phyloP scores from a whole-genome alignment of 2,113 vertebrate genomes.

The Labeo catla region DNA sequence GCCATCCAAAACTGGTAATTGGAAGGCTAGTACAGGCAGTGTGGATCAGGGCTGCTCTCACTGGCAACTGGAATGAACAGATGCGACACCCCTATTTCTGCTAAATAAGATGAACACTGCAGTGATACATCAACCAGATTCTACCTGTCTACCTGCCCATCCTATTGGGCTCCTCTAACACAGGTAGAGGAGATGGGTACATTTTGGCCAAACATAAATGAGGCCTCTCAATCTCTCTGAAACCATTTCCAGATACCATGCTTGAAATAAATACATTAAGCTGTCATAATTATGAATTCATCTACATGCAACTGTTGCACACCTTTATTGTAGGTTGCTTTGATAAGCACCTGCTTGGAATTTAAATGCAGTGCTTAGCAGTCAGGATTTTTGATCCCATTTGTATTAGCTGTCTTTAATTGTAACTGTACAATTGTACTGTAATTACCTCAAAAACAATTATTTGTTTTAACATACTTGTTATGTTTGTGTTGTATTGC shows the following conservation, averaged over 20 bases:
- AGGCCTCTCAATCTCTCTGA: neutral
- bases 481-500: neutral
- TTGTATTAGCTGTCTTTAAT: neutral
- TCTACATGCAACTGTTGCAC: neutral
- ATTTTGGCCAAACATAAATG: neutral
- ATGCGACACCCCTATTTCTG: constrained; percentile 66
- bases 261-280: neutral
- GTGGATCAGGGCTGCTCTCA: constrained; percentile 68
- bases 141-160: constrained; percentile 59
- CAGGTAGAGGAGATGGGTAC: neutral
- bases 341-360: neutral
- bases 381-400: neutral
- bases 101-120: constrained; percentile 72
- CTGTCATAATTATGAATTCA: neutral
- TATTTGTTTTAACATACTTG: neutral
- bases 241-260: neutral
- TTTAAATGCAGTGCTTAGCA: neutral
- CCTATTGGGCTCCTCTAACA: constrained; percentile 57
- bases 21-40: constrained; percentile 62
- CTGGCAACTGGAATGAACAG: constrained; percentile 69
- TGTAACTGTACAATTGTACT: too few relatives aligned
- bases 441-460: neutral
- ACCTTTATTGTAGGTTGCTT: neutral
- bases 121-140: constrained; percentile 61
- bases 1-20: constrained; percentile 57